Conservation (phyloP, 2,113 vertebrate genomes). For the Myodes glareolus region DNA sequence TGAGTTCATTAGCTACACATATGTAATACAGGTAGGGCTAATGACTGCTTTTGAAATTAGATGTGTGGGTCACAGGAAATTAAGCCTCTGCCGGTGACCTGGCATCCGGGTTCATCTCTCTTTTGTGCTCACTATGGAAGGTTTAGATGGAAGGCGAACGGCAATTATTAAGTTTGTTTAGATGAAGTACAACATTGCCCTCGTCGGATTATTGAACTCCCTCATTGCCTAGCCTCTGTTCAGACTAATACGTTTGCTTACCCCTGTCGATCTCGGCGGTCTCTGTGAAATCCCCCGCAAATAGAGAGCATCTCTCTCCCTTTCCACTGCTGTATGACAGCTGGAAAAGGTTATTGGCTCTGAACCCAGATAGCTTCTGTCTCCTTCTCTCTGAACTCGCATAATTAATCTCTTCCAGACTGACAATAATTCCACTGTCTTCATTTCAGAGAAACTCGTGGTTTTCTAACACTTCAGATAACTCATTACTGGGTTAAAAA, state of each 20-base stretch:
- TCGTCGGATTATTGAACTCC: neutral
- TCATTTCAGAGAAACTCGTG: constrained; percentile 64
- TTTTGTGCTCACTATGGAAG: neutral
- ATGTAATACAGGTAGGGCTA: constrained; percentile 33
- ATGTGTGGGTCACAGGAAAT: constrained; percentile 35
- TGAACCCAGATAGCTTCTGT: constrained; percentile 77
- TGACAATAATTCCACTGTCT: constrained; percentile 80
- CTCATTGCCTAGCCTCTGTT: constrained; percentile 11
- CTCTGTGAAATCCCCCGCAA: constrained; percentile 71
- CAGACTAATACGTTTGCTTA: constrained; percentile 25
- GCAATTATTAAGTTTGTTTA: constrained; percentile 19
- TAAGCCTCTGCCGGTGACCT: constrained; percentile 23
- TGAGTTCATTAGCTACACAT: constrained; percentile 46
- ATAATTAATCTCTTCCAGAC: constrained; percentile 82
- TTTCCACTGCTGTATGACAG: constrained; percentile 64
- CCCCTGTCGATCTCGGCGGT: constrained; percentile 51
- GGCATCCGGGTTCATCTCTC: constrained; percentile 27
- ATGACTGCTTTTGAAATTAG: constrained; percentile 59
- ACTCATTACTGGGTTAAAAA: constrained; percentile 72
- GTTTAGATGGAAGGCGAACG: constrained; percentile 41
- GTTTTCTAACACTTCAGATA: constrained; percentile 75
- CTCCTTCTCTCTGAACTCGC: constrained; percentile 73
- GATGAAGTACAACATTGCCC: neutral
- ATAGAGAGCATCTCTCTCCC: constrained; percentile 24
- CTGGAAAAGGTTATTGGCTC: constrained; percentile 80